Base-by-base conservation (phyloP, 2,797 vertebrate genomes). In the Alectoris magna region DNA sequence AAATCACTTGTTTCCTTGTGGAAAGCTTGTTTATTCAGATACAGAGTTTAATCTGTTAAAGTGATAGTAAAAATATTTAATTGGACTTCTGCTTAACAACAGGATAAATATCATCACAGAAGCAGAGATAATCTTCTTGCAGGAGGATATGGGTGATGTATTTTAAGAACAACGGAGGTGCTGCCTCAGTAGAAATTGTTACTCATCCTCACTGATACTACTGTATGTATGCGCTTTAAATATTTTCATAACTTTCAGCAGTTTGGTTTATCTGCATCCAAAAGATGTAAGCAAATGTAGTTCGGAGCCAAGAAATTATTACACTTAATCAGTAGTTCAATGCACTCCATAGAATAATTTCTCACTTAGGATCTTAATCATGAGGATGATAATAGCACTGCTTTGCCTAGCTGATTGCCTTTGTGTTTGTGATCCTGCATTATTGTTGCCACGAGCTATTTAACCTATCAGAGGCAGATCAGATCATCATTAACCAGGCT, bases 401-500 rank as follows among this genome's bases (percentile, higher is more conserved):
- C 95, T 97, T 96, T 97, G 97, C 97, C 95, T 97, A 92, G 96
- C 95, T 98, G 97, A 98, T 98, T 98, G 97, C 96, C 97, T 97
- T 97, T 95, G 72, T 95, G 85, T 95, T 98, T 97, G 95, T 97
- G 97, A 97, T 97, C 96, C 96, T 96, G 96, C 69, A 82, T 97
- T 98, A 97, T 97, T 97, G 96, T 97, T 96, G 94, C 93, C 93
- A 84, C 83, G 77, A 93, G 90, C 92, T 95, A 55, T 95, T 96
- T 91, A 97, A 92, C 78, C 81, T 89, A 77, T 93, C 91, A 87
- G 84, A 64, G 93, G 73, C 48, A 79, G 89, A 95, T 91, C 90
- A 87, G 78, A 56, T 94, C 66, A 41, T 94, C 86, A 87, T 91
- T 95, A 93, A 87, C 79, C 67, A 94, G 77, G 87, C 82, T 97